Conservation (phyloP, 2,113 vertebrate species). For the Tragelaphus scriptus region DNA sequence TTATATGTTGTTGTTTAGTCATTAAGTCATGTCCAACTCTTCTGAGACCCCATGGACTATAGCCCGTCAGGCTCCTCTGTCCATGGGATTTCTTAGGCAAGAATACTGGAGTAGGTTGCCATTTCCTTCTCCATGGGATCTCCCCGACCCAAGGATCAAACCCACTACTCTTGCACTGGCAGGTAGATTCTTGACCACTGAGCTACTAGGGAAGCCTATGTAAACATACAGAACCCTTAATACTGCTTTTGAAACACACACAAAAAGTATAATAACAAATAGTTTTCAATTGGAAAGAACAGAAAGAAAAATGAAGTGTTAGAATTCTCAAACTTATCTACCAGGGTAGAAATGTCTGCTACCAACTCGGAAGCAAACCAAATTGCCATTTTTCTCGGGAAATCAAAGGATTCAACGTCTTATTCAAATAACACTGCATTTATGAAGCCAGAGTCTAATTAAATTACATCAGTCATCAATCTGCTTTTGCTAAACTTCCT, state of each 20-base stretch:
- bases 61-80: neutral
- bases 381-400: slow-evolving; percentile 32
- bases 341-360: neutral
- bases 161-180: neutral
- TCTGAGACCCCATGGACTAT: neutral
- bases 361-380: slow-evolving; percentile 9
- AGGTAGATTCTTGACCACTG: neutral
- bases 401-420: slow-evolving; percentile 32
- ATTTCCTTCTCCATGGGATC: neutral
- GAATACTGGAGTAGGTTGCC: neutral
- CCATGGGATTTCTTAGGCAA: neutral
- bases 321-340: neutral
- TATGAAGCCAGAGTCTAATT: slow-evolving; percentile 61
- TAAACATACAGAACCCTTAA: neutral
- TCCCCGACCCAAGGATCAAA: neutral
- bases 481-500: slow-evolving; percentile 48
- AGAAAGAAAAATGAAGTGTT: neutral
- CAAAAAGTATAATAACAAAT: neutral
- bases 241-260: neutral
- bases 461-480: slow-evolving; percentile 65
- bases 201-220: neutral
- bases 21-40: neutral
- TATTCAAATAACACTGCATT: slow-evolving; percentile 44
- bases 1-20: neutral
- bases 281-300: neutral